Conservation (phyloP, 2,888 invertebrate genomes). For the Crepidodera aurea region DNA sequence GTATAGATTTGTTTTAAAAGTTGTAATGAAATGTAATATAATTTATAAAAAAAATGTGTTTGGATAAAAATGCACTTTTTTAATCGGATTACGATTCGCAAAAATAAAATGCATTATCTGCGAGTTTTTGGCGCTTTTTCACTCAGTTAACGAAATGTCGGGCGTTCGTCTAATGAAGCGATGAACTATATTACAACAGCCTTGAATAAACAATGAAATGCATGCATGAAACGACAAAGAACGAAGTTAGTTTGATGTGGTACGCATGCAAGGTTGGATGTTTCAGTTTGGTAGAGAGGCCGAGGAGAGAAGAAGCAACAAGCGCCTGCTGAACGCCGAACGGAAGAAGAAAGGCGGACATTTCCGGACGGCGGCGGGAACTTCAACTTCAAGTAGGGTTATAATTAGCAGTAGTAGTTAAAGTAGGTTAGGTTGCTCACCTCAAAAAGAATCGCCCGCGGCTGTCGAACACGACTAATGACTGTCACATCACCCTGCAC, state of each 20-base stretch:
- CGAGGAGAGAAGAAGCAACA: slow-evolving; percentile 50
- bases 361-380: slow-evolving; percentile 42
- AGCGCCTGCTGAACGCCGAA: slow-evolving; percentile 42
- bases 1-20: no score
- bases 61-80: no score
- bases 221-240: slow-evolving; percentile 43
- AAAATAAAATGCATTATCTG: no score
- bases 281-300: slow-evolving; percentile 22
- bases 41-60: no score
- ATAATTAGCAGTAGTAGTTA: slow-evolving; percentile 51
- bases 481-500: slow-evolving; percentile 62
- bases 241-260: slow-evolving; percentile 35
- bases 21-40: no score
- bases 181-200: slow-evolving; percentile 34
- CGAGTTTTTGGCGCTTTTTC: not conserved
- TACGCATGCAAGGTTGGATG: slow-evolving; percentile 37
- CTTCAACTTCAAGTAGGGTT: slow-evolving; percentile 46
- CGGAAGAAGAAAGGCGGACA: slow-evolving; percentile 41
- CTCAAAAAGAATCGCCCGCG: slow-evolving; percentile 57
- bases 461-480: slow-evolving; percentile 63
- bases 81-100: no score
- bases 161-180: slow-evolving; percentile 24
- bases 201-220: slow-evolving; percentile 46
- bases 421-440: slow-evolving; percentile 60
- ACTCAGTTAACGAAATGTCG: not conserved